Percentiles rank a stretch among this genome's conserved stretches.
Conservation (phyloP, 2,797 vertebrate species). For the Rhinogobio ventralis region DNA sequence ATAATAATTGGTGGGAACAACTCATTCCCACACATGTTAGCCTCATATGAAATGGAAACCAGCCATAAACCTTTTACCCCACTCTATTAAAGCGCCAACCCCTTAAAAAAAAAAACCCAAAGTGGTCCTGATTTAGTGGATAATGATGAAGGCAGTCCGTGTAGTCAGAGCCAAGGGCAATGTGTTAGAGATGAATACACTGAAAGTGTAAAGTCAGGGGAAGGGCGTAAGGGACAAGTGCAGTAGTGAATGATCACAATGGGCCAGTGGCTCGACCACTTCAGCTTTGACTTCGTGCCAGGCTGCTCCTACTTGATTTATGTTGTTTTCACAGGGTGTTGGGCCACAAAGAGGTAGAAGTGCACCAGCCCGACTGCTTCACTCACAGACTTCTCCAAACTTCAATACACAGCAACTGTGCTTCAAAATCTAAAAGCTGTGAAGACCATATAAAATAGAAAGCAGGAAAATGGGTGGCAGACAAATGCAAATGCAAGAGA, state of each 20-base stretch:
- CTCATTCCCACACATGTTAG: not conserved
- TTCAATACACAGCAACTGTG: constrained; percentile 2
- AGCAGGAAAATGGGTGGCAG: not conserved
- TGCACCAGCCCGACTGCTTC: constrained; percentile 3
- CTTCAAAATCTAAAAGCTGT: not conserved
- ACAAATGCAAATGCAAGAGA: constrained; percentile 4
- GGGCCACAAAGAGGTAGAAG: constrained; percentile 16
- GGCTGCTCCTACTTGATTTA: constrained; percentile 35
- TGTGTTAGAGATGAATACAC: constrained; percentile 35
- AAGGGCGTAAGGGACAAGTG: constrained; percentile 48
- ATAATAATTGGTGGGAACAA: not conserved
- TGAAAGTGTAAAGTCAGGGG: constrained; percentile 29
- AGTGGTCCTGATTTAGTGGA: constrained; percentile 14
- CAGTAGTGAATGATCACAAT: constrained; percentile 52
- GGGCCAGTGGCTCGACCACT: constrained; percentile 32
- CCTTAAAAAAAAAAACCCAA: not conserved
- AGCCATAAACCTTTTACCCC: constrained; percentile 26
- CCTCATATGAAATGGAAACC: constrained; percentile 33
- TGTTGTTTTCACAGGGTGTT: constrained; percentile 35
- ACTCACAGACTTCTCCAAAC: constrained; percentile 23
- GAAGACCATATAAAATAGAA: not conserved
- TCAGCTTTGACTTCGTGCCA: constrained; percentile 41
- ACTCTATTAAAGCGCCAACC: not conserved
- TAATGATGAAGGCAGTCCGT: constrained; percentile 27
- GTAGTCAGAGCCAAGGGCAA: constrained; percentile 13